Evolutionary conservation across 2,797 vertebrate species (phyloP), one percentile per base, ranked within the genome.

Genomic region (Hemitrygon akajei): DNA sequence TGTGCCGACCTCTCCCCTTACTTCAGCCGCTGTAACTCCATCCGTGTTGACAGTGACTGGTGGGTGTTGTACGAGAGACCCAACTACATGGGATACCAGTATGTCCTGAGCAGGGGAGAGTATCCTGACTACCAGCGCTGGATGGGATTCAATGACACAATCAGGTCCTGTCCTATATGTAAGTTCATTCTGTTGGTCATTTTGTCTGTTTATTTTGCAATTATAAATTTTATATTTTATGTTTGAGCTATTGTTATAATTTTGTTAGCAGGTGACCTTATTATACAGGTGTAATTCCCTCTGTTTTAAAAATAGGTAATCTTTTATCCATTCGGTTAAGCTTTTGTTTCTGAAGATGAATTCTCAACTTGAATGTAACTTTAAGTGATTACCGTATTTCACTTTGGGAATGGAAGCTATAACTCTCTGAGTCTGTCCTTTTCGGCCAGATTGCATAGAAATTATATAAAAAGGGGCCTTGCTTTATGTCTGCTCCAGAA

Each of bases 11-110:
- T 92, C 34, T 30, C 22, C 22, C 25, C 89, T 92, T 92, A 47
- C 37, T 92, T 92, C 89, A 92, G 69, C 37, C 89, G 89, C 89
- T 92, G 89, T 92, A 92, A 92, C 89, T 92, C 89, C 69, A 92
- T 92, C 89, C 89, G 89, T 71, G 89, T 92, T 1, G 89, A 92
- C 0, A 92, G 89, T 47, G 89, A 92, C 89, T 92, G 40, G 37
- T 92, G 89, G 89, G 89, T 92, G 66, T 0, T 47, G 37, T 92
- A 92, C 20, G 89, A 92, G 89, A 92, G 6, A 92, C 89, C 89
- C 69, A 92, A 92, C 40, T 92, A 75, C 89, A 92, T 92, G 89
- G 89, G 89, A 73, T 75, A 92, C 89, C 69, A 92, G 69, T 92
- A 92, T 56, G 89, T 92, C 71, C 89, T 92, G 89, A 75, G 12